phyloP scores from a whole-genome alignment of 1,140 invertebrate species.

The Dreissena polymorpha region DNA sequence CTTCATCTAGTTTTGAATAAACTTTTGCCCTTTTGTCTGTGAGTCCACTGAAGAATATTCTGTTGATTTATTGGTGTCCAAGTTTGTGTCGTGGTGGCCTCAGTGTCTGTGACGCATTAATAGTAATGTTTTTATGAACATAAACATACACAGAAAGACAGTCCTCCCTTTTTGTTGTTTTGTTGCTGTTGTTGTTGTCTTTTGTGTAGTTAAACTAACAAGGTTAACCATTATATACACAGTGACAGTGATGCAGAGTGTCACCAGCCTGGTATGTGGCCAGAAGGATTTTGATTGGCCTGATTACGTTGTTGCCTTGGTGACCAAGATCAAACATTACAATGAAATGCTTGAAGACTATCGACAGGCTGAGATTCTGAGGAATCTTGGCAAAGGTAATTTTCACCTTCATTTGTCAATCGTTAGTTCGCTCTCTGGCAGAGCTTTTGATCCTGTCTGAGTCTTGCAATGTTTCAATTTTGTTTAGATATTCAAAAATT shows the following conservation, averaged over 20 bases:
- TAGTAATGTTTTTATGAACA: not conserved
- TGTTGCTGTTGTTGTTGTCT: no score
- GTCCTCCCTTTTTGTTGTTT: not conserved
- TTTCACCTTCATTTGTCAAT: no score
- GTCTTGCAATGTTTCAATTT: no score
- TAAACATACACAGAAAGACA: not conserved
- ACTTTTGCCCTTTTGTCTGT: no score
- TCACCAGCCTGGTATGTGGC: conserved; percentile 59
- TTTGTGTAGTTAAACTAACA: no score
- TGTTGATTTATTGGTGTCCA: no score
- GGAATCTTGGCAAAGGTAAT: conserved; percentile 77
- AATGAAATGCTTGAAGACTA: conserved; percentile 78
- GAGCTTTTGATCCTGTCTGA: no score
- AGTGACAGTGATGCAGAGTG: conserved; percentile 65
- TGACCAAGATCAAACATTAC: conserved; percentile 70
- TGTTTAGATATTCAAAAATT: no score
- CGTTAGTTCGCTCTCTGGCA: no score
- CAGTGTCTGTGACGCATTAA: not conserved
- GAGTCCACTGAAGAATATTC: no score
- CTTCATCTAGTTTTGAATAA: no score
- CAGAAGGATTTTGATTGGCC: conserved; percentile 62
- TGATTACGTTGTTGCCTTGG: conserved; percentile 58
- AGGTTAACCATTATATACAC: not conserved
- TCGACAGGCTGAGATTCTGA: conserved; percentile 78
- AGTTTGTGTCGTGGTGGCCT: no score